Conservation (phyloP, 2,797 vertebrate genomes). For the Novumbra hubbsi region DNA sequence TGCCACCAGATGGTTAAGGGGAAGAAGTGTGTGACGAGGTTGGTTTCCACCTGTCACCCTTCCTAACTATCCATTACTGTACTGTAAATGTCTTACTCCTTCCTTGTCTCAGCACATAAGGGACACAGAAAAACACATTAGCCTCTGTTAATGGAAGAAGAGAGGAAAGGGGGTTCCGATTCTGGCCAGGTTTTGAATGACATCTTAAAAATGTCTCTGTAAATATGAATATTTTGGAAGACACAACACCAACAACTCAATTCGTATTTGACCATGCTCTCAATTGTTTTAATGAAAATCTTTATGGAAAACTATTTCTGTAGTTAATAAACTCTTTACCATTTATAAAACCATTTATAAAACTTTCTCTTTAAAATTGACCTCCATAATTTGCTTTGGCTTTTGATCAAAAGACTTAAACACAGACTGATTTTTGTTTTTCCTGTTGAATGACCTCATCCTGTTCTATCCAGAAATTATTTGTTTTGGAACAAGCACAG, state of each 20-base stretch:
- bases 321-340: no score
- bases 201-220: neutral
- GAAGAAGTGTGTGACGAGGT: constrained; percentile 58
- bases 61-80: constrained; percentile 32
- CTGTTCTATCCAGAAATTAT: constrained; percentile 54
- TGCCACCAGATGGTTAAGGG: constrained; percentile 78
- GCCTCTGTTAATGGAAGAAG: neutral
- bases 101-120: neutral
- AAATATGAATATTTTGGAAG: neutral
- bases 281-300: no score
- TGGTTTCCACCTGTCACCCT: constrained; percentile 35
- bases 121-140: neutral
- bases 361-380: constrained; percentile 55
- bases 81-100: constrained; percentile 4
- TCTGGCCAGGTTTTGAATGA: neutral
- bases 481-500: constrained; percentile 60
- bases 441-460: constrained; percentile 54
- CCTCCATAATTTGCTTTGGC: constrained; percentile 48
- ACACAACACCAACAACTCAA: constrained; percentile 10
- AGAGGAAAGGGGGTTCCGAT: neutral
- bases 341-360: constrained; percentile 35
- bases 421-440: constrained; percentile 44
- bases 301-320: constrained; percentile 14
- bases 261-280: constrained; percentile 22
- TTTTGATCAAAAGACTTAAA: constrained; percentile 61